Conservation (phyloP, 2,888 invertebrate genomes). For the Formica aserva region DNA sequence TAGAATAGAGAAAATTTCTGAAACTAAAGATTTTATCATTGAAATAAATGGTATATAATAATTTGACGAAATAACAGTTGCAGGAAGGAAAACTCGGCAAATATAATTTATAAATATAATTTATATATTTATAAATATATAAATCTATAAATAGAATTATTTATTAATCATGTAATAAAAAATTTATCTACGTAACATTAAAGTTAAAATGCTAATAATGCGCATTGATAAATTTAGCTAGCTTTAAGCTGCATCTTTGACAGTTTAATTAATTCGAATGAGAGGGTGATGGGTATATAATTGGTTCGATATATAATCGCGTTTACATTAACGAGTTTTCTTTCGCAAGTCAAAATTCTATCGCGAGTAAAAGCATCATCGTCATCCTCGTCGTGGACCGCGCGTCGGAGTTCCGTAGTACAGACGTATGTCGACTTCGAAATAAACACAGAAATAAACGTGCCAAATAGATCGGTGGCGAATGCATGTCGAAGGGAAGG, state of each 20-base stretch:
- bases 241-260: constrained; percentile 12
- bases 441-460: constrained; percentile 61
- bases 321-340: background rate
- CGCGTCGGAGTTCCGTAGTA: constrained; percentile 2
- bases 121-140: background rate
- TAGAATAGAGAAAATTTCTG: background rate
- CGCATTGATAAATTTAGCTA: constrained; percentile 4
- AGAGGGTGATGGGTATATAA: background rate
- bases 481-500: constrained; percentile 30
- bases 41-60: background rate
- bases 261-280: background rate
- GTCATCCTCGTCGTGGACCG: background rate
- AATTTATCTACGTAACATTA: background rate
- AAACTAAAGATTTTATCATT: background rate
- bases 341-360: background rate
- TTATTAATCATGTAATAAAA: background rate
- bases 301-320: background rate
- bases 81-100: background rate
- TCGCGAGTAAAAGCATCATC: background rate
- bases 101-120: background rate
- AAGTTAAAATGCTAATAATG: background rate
- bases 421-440: constrained; percentile 48
- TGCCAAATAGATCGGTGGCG: constrained; percentile 52
- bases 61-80: background rate
- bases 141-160: background rate